A percentile compares a stretch with the other conserved stretches of the same genome.
Evolutionary conservation across 2,113 vertebrate genomes (phyloP).

Genomic region (Ivindomyrus marchei): DNA sequence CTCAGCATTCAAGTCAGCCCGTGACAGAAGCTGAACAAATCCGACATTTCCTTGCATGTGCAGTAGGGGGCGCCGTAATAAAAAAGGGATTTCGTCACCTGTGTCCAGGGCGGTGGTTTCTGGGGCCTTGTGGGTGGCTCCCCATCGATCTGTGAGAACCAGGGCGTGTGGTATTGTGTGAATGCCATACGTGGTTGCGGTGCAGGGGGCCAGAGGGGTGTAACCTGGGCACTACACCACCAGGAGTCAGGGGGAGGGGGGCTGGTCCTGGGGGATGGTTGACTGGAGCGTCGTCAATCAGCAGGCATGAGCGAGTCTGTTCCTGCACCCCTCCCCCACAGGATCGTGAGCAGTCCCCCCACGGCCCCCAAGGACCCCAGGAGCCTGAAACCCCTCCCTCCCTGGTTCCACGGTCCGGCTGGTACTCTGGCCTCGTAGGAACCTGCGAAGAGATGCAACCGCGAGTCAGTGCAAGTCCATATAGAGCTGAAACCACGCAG

Average conservation of each 20-base stretch:
- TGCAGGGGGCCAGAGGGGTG: constrained; percentile 69
- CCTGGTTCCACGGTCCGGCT: constrained; percentile 44
- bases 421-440: constrained; percentile 67
- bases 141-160: constrained; percentile 18
- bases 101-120: constrained; percentile 42
- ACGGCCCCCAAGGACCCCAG: constrained; percentile 86
- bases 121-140: constrained; percentile 29
- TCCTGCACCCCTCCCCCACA: constrained; percentile 83
- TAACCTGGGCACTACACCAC: constrained; percentile 68
- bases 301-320: constrained; percentile 78
- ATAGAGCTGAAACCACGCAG: neutral
- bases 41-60: neutral
- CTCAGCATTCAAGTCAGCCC: constrained; percentile 41
- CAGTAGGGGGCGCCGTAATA: neutral
- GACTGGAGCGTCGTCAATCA: constrained; percentile 48
- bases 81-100: constrained; percentile 53
- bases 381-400: constrained; percentile 53
- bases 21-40: neutral
- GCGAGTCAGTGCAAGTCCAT: constrained; percentile 11
- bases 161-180: constrained; percentile 28
- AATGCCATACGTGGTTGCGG: constrained; percentile 38
- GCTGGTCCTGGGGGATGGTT: constrained; percentile 41
- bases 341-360: constrained; percentile 79
- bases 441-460: constrained; percentile 56
- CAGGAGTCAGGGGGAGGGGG: constrained; percentile 39